phyloP scores from a whole-genome alignment of 2,113 vertebrate species.

The Penelope pileata region DNA sequence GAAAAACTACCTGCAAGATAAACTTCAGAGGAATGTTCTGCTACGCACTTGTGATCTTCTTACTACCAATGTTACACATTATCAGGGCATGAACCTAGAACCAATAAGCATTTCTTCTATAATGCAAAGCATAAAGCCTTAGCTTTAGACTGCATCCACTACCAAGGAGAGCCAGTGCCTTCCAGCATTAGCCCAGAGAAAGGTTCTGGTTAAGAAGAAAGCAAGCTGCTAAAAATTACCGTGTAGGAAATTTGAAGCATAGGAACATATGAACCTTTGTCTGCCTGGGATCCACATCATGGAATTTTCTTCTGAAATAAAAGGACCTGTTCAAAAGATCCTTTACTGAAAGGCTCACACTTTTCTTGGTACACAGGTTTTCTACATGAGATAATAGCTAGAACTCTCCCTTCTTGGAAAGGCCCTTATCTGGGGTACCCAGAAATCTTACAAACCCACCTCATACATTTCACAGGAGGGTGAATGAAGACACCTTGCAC shows the following conservation, averaged over 20 bases:
- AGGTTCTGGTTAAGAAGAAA: neutral
- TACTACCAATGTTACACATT: neutral
- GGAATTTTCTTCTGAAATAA: neutral
- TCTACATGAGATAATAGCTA: neutral
- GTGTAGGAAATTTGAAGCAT: neutral
- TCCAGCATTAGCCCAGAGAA: neutral
- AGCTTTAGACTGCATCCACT: neutral
- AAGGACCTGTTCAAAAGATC: neutral
- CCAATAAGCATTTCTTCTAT: neutral
- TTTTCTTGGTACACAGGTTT: neutral
- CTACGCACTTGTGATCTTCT: neutral
- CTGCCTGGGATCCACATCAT: neutral
- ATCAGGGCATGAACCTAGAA: neutral
- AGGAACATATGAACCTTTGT: neutral
- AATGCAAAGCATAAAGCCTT: neutral
- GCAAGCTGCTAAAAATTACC: neutral
- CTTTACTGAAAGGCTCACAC: neutral
- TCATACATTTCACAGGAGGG: neutral
- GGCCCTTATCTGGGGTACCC: neutral
- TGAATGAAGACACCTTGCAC: neutral
- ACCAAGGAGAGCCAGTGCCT: neutral
- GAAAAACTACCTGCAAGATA: neutral
- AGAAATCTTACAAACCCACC: accelerated
- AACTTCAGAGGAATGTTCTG: neutral
- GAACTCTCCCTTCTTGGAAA: neutral